Evolutionary conservation across 2,888 invertebrate genomes (phyloP).

Genomic region (Microchrysa polita): DNA sequence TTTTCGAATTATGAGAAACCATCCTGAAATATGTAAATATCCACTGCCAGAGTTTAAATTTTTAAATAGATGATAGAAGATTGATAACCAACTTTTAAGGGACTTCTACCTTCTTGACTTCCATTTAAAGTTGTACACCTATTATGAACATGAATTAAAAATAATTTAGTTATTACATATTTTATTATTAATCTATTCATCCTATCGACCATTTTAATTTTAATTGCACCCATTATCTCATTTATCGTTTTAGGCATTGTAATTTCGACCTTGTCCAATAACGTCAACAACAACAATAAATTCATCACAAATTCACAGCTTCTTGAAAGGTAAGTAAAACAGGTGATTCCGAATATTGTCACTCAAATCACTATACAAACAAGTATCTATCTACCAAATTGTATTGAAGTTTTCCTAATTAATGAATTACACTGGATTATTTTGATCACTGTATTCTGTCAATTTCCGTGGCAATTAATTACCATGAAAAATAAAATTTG

Average conservation of each 20-base stretch:
- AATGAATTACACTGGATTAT: not conserved
- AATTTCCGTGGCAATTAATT: conserved; percentile 15
- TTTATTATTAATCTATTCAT: no score
- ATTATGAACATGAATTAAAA: no score
- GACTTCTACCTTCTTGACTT: no score
- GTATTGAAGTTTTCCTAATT: not conserved
- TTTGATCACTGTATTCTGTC: not conserved
- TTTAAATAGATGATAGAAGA: no score
- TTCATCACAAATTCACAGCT: conserved; percentile 14
- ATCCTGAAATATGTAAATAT: no score
- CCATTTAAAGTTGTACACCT: no score
- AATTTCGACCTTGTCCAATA: conserved; percentile 1
- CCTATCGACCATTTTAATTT: not conserved
- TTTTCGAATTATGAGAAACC: no score
- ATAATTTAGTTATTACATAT: no score
- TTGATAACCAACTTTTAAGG: no score
- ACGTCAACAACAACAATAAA: conserved; percentile 11
- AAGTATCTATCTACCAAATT: not conserved
- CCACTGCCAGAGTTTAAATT: no score
- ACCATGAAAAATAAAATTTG: conserved; percentile 19
- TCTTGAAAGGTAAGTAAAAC: conserved; percentile 21
- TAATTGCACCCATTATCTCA: not conserved
- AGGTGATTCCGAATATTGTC: no score
- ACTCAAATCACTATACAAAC: no score
- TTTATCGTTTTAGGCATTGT: conserved; percentile 3